phyloP scores from a whole-genome alignment of 2,797 vertebrate genomes.

The Gymnodraco acuticeps region DNA sequence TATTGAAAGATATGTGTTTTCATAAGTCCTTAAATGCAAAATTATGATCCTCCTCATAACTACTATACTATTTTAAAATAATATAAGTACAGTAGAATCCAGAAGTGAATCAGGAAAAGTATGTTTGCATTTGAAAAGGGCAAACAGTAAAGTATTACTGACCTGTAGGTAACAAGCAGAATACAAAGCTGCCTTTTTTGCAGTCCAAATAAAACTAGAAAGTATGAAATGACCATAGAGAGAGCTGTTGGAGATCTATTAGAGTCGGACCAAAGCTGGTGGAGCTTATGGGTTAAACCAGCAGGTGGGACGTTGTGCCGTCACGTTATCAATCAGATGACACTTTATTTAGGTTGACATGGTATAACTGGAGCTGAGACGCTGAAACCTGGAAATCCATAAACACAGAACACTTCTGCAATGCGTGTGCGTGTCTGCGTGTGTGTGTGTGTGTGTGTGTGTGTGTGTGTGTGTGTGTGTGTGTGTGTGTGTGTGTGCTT shows the following conservation, averaged over 20 bases:
- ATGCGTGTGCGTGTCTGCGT: constrained; percentile 43
- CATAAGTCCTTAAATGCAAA: neutral
- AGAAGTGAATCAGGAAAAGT: neutral
- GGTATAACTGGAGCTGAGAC: constrained; percentile 76
- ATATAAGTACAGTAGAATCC: neutral
- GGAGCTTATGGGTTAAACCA: constrained; percentile 58
- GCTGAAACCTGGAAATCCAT: constrained; percentile 78
- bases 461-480: constrained; percentile 38
- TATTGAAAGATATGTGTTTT: neutral
- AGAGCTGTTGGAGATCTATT: constrained; percentile 25
- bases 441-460: constrained; percentile 34
- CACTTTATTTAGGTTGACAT: constrained; percentile 87
- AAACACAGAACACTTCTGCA: constrained; percentile 77
- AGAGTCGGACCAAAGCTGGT: constrained; percentile 40
- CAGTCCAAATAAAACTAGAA: constrained; percentile 12
- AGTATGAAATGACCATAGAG: neutral
- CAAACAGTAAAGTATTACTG: neutral
- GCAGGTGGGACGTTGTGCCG: constrained; percentile 85
- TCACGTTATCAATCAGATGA: constrained; percentile 86
- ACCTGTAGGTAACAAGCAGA: neutral
- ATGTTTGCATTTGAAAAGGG: neutral
- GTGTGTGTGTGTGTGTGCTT: constrained; percentile 12
- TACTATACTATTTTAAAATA: neutral
- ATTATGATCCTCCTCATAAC: neutral
- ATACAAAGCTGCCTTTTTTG: constrained; percentile 9